phyloP scores from a whole-genome alignment of 2,888 invertebrate species.

The Aphodius granarius region DNA sequence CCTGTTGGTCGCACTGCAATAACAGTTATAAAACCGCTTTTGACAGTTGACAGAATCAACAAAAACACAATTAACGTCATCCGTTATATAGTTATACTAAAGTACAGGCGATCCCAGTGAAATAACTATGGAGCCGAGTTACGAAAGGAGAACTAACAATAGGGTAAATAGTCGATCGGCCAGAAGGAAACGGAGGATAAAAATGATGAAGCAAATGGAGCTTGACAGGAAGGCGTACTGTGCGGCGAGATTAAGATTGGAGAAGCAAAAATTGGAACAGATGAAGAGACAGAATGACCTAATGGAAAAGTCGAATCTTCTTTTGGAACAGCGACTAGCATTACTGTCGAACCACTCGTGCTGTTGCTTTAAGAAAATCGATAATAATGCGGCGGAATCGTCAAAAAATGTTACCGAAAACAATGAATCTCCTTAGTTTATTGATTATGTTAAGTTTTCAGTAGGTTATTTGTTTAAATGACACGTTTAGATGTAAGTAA shows the following conservation, averaged over 20 bases:
- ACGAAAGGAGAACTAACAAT: not conserved
- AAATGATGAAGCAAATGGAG: not conserved
- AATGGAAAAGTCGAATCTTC: not conserved
- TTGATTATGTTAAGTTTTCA: no score
- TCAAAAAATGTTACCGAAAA: no score
- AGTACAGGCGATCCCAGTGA: not conserved
- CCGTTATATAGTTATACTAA: not conserved
- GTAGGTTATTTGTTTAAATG: no score
- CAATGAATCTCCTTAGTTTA: no score
- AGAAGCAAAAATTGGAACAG: not conserved
- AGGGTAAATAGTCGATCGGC: not conserved
- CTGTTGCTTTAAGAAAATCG: no score
- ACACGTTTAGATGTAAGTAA: no score
- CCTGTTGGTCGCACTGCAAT: no score
- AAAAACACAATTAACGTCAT: no score
- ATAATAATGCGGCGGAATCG: no score
- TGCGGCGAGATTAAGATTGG: not conserved
- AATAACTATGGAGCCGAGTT: not conserved
- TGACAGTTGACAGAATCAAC: no score
- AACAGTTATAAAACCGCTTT: no score
- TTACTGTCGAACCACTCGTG: no score
- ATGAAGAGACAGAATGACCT: not conserved
- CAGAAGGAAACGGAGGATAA: not conserved
- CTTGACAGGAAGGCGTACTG: not conserved
- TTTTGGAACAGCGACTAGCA: not conserved